Conservation (phyloP, 1,140 invertebrate genomes). For the Schmidtea mediterranea region DNA sequence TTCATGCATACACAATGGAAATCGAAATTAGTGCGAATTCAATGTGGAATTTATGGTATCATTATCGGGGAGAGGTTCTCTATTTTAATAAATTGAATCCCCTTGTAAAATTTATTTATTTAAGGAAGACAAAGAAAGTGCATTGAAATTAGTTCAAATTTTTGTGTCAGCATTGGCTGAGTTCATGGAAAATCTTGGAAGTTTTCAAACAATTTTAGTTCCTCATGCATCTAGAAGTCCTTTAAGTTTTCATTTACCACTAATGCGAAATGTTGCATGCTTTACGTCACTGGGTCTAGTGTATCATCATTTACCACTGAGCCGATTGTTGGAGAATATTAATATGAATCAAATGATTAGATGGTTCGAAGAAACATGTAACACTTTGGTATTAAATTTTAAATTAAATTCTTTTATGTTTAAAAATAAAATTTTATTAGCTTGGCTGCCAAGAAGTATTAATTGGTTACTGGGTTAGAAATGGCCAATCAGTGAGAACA, state of each 20-base stretch:
- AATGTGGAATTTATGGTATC: background rate
- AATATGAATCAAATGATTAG: background rate
- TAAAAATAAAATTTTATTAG: background rate
- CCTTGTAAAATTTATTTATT: too few species aligned
- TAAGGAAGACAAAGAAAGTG: too few species aligned
- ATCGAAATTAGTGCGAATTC: background rate
- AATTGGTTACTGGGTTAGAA: slow-evolving; percentile 1
- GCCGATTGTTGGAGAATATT: background rate
- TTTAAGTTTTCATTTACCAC: slow-evolving; percentile 1
- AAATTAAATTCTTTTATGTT: background rate
- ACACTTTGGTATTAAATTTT: background rate
- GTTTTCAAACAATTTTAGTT: background rate
- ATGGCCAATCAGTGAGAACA: background rate
- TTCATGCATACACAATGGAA: background rate
- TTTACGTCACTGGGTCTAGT: background rate
- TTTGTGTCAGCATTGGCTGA: too few species aligned
- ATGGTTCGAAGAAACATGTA: background rate
- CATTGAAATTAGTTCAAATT: too few species aligned
- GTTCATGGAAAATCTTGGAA: too few species aligned
- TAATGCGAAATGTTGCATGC: background rate
- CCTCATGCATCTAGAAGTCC: background rate
- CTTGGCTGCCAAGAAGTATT: slow-evolving; percentile 1
- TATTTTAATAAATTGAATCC: background rate
- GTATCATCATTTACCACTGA: too few species aligned
- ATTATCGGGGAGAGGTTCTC: background rate